Conservation (phyloP, 1,140 invertebrate species). For the Pseudomyrmex cubaensis region DNA sequence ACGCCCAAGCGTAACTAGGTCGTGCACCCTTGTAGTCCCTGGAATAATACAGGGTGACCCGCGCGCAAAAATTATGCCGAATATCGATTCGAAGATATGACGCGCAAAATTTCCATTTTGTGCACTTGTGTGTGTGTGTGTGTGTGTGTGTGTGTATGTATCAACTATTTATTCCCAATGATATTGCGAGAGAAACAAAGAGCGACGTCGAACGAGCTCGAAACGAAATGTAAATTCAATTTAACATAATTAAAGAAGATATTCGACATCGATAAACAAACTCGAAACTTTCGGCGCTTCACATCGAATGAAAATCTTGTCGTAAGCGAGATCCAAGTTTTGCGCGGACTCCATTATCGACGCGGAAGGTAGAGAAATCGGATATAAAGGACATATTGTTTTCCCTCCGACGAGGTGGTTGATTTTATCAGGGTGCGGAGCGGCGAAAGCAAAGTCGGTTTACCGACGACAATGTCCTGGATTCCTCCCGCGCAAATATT, state of each 20-base stretch:
- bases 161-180: too few species aligned
- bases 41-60: constrained; percentile 83
- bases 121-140: too few species aligned
- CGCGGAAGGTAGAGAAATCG: neutral
- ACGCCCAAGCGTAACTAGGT: constrained; percentile 83
- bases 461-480: constrained; percentile 57
- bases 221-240: constrained; percentile 14
- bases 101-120: neutral
- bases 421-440: constrained; percentile 40
- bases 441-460: constrained; percentile 37
- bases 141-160: too few species aligned
- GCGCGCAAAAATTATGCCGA: constrained; percentile 36
- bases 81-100: constrained; percentile 36
- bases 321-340: neutral
- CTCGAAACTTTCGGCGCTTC: neutral
- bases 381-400: constrained; percentile 36
- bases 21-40: constrained; percentile 82
- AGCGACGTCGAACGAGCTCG: neutral
- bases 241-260: neutral
- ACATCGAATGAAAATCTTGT: constrained; percentile 1
- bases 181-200: neutral
- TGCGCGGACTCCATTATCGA: constrained; percentile 4
- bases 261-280: neutral
- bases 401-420: neutral
- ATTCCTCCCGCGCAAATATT: constrained; percentile 49